Conservation (phyloP, 2,888 invertebrate genomes). For the Eupelmus urozonus region DNA sequence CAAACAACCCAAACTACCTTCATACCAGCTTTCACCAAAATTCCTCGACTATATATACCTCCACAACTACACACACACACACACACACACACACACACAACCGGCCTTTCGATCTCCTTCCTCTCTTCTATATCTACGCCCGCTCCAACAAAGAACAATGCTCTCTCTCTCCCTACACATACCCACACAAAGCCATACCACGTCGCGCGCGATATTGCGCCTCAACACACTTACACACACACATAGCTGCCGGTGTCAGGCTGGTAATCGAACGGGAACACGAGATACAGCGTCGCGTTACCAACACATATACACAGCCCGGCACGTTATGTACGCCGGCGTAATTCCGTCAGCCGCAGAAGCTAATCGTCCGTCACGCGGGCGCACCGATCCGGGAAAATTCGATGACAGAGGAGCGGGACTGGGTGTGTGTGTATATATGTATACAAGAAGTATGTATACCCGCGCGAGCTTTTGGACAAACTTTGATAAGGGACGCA, state of each 20-base stretch:
- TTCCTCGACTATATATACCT: background rate
- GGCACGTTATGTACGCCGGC: background rate
- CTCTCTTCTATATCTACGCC: background rate
- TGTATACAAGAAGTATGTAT: too few species aligned
- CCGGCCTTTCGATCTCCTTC: background rate
- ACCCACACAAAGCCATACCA: background rate
- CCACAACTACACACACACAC: too few species aligned
- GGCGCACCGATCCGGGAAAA: constrained; percentile 46
- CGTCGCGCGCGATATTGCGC: background rate
- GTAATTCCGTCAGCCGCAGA: constrained; percentile 53
- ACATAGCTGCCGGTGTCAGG: constrained; percentile 26
- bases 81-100: too few species aligned
- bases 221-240: too few species aligned
- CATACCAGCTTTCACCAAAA: constrained; percentile 24
- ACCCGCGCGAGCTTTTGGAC: too few species aligned
- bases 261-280: constrained; percentile 7
- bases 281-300: background rate
- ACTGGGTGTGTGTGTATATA: background rate
- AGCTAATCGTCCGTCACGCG: constrained; percentile 56
- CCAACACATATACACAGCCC: constrained; percentile 1
- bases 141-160: constrained; percentile 40
- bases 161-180: background rate
- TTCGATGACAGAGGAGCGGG: constrained; percentile 28
- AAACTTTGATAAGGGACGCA: constrained; percentile 46
- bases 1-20: too few species aligned